Evolutionary conservation across 2,113 vertebrate species (phyloP).

Genomic region (Ochotona curzoniae): DNA sequence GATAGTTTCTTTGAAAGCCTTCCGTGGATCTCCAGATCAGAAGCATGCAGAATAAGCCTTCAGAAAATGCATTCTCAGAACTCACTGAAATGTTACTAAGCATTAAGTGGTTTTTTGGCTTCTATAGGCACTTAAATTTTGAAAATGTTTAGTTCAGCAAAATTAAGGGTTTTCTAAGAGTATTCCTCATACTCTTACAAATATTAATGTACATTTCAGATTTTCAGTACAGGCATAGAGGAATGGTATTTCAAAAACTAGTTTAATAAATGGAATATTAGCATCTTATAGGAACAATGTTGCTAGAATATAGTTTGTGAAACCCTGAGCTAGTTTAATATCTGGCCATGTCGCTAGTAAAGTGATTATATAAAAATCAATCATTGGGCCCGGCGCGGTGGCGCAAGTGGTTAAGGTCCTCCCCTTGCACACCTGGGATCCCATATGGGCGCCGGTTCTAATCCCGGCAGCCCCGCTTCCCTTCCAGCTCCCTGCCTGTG

Average conservation of each 20-base stretch:
- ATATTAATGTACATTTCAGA: neutral
- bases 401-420: too few relatives aligned
- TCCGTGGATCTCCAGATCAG: neutral
- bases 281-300: neutral
- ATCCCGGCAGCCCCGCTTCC: too few relatives aligned
- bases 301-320: neutral
- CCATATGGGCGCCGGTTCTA: too few relatives aligned
- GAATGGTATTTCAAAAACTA: neutral
- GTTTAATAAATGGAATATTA: slow-evolving; percentile 8
- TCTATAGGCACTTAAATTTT: neutral
- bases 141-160: neutral
- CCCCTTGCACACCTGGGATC: too few relatives aligned
- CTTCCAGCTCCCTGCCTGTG: too few relatives aligned
- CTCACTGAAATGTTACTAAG: neutral
- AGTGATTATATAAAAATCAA: neutral
- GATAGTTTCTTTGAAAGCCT: neutral
- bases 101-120: neutral
- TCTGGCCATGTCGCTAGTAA: neutral
- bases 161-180: neutral
- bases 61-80: neutral
- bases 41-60: neutral
- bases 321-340: neutral
- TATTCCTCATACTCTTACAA: neutral
- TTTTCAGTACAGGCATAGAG: neutral
- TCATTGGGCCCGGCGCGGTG: too few relatives aligned